Conservation (phyloP, 2,888 invertebrate genomes). For the Mylabris sibirica region DNA sequence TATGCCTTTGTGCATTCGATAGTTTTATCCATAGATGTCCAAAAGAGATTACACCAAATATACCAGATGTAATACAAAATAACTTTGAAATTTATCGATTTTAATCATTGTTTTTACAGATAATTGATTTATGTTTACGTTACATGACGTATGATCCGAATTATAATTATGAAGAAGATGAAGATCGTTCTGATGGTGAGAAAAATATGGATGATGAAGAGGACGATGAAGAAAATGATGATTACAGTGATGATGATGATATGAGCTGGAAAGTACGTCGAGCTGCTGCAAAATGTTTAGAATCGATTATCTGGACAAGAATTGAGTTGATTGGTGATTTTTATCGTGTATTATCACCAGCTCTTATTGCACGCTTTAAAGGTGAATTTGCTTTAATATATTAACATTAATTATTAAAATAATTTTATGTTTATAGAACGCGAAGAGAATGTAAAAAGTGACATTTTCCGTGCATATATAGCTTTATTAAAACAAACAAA, state of each 20-base stretch:
- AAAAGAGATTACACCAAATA: constrained; percentile 93
- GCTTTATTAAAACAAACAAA: constrained; percentile 90
- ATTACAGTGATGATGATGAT: constrained; percentile 99
- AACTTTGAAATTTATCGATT: constrained; percentile 9
- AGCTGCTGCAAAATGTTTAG: constrained; percentile 96
- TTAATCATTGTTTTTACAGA: constrained; percentile 62
- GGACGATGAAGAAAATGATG: constrained; percentile 82
- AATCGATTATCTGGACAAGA: constrained; percentile 91
- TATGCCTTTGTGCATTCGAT: constrained; percentile 94
- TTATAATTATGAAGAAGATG: constrained; percentile 96
- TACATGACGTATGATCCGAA: constrained; percentile 98
- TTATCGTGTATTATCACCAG: constrained; percentile 88
- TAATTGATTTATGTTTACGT: constrained; percentile 84
- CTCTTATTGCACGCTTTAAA: constrained; percentile 91
- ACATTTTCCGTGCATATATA: constrained; percentile 96
- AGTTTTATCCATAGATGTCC: constrained; percentile 96
- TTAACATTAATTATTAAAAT: constrained; percentile 9
- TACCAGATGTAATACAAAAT: constrained; percentile 72
- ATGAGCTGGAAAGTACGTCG: constrained; percentile 99
- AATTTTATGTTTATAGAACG: constrained; percentile 71
- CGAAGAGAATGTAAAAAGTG: constrained; percentile 98
- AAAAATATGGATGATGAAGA: constrained; percentile 74
- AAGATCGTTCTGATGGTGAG: constrained; percentile 74
- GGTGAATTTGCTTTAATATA: constrained; percentile 63
- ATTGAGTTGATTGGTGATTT: constrained; percentile 91